Evolutionary conservation across 2,888 invertebrate species (phyloP).

Genomic region (Brassicogethes aeneus): DNA sequence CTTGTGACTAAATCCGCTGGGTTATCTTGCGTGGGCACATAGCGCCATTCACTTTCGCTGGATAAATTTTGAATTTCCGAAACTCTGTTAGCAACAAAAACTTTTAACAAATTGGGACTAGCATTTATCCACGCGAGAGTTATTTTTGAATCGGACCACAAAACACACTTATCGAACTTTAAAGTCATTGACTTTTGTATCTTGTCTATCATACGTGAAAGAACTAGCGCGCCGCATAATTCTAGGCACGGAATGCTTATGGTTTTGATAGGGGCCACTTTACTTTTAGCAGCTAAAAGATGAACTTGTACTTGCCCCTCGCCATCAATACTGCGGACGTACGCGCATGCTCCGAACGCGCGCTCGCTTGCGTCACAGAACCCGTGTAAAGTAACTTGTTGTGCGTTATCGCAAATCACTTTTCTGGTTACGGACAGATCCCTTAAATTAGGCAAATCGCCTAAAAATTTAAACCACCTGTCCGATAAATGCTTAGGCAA

Average conservation of each 20-base stretch:
- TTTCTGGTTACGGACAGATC: not conserved
- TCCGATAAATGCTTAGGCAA: not conserved
- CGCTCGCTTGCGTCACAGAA: not conserved
- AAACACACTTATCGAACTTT: not conserved
- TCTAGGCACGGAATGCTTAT: not conserved
- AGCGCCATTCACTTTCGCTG: too few species aligned
- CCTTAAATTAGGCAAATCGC: not conserved
- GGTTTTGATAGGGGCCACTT: not conserved
- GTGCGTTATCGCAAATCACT: not conserved
- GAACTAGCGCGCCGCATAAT: not conserved
- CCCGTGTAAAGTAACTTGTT: not conserved
- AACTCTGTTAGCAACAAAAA: too few species aligned
- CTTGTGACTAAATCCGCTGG: too few species aligned
- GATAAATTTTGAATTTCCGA: too few species aligned
- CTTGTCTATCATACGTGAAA: not conserved
- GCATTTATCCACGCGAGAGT: not conserved
- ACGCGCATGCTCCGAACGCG: not conserved
- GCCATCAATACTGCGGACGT: not conserved
- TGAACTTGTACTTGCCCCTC: not conserved
- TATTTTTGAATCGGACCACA: not conserved
- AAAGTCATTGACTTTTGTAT: not conserved
- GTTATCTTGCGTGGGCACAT: too few species aligned
- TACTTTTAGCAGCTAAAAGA: not conserved
- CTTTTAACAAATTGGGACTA: too few species aligned
- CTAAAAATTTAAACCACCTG: not conserved